phyloP scores from a whole-genome alignment of 2,888 invertebrate genomes.

The Neoaliturus tenellus region DNA sequence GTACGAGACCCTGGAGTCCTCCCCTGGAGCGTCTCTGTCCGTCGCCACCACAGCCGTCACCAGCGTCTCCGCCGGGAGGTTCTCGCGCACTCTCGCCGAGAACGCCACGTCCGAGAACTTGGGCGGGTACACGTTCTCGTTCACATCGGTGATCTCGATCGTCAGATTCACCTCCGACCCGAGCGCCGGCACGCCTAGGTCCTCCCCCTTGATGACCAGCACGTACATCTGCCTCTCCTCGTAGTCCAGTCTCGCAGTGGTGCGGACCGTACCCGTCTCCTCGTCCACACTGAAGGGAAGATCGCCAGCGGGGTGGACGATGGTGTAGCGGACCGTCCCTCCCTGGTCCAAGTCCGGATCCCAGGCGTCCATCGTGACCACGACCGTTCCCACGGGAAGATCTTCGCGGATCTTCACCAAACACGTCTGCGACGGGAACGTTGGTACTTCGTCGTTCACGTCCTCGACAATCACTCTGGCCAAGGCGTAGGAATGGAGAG shows the following conservation, averaged over 20 bases:
- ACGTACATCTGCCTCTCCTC: conserved; percentile 93
- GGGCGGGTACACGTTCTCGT: conserved; percentile 92
- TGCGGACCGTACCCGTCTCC: conserved; percentile 89
- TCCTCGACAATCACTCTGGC: conserved; percentile 90
- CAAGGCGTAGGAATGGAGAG: conserved; percentile 86
- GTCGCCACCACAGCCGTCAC: conserved; percentile 86
- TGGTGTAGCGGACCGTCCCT: conserved; percentile 86
- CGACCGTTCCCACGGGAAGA: conserved; percentile 89
- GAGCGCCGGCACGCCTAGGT: conserved; percentile 89
- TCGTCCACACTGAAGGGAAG: conserved; percentile 87
- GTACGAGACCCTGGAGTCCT: conserved; percentile 89
- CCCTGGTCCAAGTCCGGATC: conserved; percentile 91
- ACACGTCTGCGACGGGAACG: conserved; percentile 85
- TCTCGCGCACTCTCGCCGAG: conserved; percentile 85
- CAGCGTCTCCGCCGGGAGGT: conserved; percentile 83
- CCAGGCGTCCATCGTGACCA: conserved; percentile 87
- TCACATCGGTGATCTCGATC: conserved; percentile 93
- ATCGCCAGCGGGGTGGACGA: conserved; percentile 76
- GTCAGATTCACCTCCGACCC: conserved; percentile 87
- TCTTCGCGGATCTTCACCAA: conserved; percentile 91
- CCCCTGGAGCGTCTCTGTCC: conserved; percentile 87
- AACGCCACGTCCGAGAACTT: conserved; percentile 87
- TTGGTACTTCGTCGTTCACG: conserved; percentile 91
- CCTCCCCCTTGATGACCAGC: conserved; percentile 88
- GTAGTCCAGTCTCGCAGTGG: conserved; percentile 87